Base-by-base conservation (phyloP, 1,140 invertebrate species). In the Helicoverpa armigera region DNA sequence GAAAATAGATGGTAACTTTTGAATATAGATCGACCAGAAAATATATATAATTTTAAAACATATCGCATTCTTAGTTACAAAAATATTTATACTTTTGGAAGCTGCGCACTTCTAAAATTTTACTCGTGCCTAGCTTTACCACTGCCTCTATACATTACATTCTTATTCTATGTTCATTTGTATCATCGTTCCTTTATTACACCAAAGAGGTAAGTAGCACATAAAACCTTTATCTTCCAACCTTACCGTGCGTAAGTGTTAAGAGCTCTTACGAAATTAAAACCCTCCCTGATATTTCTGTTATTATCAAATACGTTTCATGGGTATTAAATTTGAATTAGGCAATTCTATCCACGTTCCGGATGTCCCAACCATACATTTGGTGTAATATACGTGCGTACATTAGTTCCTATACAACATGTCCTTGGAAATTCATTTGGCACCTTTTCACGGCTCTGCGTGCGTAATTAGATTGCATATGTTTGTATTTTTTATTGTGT, bases 311-410 rank as follows among this genome's bases (percentile, higher is more conserved):
- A 69, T 43, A 67, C 16, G 43, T 69, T 69, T 69, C 50, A 50
- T 16, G 16, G 2, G 11, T 29, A 58, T 73, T 73, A 12, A 58
- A 56, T 58, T 73, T 43, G 70, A 56, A 73, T 73, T 29, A 73
- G 53, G 29, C 70, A 58, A 73, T 48, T 13, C 43, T 23, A 69
- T 72, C 29, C 43, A 12, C 50, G 14, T 31, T 13, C 50, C 48
- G 69, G 48, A 31, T 31, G 69, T 54, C 53, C 12, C 23, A 3
- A n/a, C 50, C 11, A 54, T 72, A 51, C 35, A 43, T 43, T 31
- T 16, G 0, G 18, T 50, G 9, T 3, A 29, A 70, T 70, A 23
- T 53, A 29, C 12, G 2, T 48, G 13, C 48, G 16, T 13, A 51
- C 43, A 18, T 43, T 29, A 50, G 67, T 70, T 70, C 35, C 50